A percentile compares a stretch with the other conserved stretches of the same genome.
Conservation (phyloP, 1,140 invertebrate genomes). For the Glomeris maerens region DNA sequence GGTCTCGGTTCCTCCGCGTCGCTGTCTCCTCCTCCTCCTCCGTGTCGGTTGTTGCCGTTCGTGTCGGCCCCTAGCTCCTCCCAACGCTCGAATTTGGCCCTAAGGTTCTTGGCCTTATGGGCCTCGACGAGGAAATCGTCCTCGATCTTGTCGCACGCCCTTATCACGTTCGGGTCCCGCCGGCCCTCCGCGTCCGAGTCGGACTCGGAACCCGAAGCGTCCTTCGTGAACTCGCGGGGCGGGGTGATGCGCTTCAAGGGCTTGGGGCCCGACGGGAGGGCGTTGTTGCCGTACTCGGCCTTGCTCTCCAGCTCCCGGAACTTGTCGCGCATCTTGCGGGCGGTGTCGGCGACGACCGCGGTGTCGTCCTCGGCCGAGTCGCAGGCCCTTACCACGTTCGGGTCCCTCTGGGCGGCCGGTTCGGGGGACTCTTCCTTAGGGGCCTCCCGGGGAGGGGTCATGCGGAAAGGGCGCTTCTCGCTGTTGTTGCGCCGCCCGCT, state of each 20-base stretch:
- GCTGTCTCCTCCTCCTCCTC: slow-evolving; percentile 17
- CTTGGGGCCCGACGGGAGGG: slow-evolving; percentile 48
- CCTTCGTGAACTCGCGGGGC: slow-evolving; percentile 52
- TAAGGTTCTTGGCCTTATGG: slow-evolving; percentile 61
- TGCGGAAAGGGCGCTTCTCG: slow-evolving; percentile 67
- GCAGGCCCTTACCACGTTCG: slow-evolving; percentile 50
- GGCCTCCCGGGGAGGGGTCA: slow-evolving; percentile 63
- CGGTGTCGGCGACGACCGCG: slow-evolving; percentile 49
- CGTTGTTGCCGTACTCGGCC: slow-evolving; percentile 36
- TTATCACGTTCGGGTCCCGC: slow-evolving; percentile 40
- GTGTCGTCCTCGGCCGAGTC: slow-evolving; percentile 39
- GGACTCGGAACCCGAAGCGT: slow-evolving; percentile 21
- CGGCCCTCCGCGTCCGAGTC: slow-evolving; percentile 16
- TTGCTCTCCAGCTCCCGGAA: slow-evolving; percentile 75
- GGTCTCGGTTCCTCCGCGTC: slow-evolving; percentile 26
- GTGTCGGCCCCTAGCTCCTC: slow-evolving; percentile 45
- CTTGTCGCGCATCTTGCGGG: slow-evolving; percentile 64
- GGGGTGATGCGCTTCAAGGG: slow-evolving; percentile 77
- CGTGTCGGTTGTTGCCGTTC: slow-evolving; percentile 18
- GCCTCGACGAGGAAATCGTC: slow-evolving; percentile 41
- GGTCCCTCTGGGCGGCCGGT: slow-evolving; percentile 57
- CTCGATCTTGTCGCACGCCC: slow-evolving; percentile 43
- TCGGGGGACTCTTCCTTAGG: slow-evolving; percentile 44
- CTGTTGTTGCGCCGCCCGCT: slow-evolving; percentile 40
- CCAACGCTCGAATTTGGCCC: slow-evolving; percentile 84